A percentile compares a stretch with the other conserved stretches of the same genome.
Conservation (phyloP, 2,113 vertebrate genomes). For the Tylochromis polylepis region DNA sequence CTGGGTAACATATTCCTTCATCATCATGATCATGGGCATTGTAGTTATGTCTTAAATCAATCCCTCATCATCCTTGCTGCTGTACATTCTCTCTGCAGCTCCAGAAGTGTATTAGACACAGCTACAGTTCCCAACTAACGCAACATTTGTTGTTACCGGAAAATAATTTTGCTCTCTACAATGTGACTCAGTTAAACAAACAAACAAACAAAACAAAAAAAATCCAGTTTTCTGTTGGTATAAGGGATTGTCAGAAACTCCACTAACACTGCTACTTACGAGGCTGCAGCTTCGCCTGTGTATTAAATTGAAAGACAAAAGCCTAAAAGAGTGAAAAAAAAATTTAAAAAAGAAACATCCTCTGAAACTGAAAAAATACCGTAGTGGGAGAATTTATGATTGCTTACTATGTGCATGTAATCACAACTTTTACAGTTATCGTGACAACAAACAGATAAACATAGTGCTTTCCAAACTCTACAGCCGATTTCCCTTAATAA, state of each 20-base stretch:
- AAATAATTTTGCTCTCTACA: not conserved
- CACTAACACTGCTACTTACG: not conserved
- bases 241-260: not conserved
- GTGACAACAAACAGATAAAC: not conserved
- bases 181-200: not conserved
- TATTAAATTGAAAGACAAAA: not conserved
- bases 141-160: not conserved
- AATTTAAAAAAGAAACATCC: rapidly evolving
- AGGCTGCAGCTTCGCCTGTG: not conserved
- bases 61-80: not conserved
- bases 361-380: not conserved
- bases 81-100: not conserved
- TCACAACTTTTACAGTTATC: not conserved
- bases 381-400: not conserved
- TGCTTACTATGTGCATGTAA: not conserved
- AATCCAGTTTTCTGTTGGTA: not conserved
- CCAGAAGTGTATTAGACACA: not conserved
- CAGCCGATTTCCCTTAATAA: slow-evolving; percentile 7
- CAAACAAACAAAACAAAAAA: not conserved
- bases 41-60: not conserved
- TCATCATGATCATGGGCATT: not conserved
- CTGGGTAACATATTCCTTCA: not conserved
- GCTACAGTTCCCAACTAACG: not conserved
- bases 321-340: rapidly evolving
- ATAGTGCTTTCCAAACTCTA: not conserved